Base-by-base conservation (phyloP, 2,113 vertebrate genomes). In the Grallaria varia region DNA sequence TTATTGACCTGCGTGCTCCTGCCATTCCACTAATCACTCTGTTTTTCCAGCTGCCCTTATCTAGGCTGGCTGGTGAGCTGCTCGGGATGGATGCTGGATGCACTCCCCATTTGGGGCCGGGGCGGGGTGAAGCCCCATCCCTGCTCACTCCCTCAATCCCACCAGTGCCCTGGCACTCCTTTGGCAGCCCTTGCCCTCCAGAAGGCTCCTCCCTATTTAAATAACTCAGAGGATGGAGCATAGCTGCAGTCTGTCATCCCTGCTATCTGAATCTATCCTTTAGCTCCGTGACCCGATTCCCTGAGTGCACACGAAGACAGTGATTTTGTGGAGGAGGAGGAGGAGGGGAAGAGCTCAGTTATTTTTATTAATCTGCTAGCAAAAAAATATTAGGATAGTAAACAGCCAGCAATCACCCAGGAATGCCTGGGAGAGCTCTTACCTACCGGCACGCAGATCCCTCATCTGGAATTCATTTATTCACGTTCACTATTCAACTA, bases 401-500 rank as follows among this genome's bases (percentile, higher is more conserved):
- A 55, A 50, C 40, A 94, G 30, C 45, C 59, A 55, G 84, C 52
- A 49, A 69, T 74, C 77, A 74, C 8, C 37, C 1, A 55, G 49
- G 68, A 69, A 68, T 10, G 17, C 45, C 50, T 14, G 31, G 60
- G 85, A 75, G 42, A 55, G 50, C 40, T 84, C 84, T 35, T 4
- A 24, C 28, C 63, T 56, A 40, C 37, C 18, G 10, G 58, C 58
- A 45, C 27, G 75, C 47, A 33, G 67, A 79, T 45, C 47, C 39
- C n/a, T 85, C 96, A 93, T 91, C 94, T 96, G 96, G 91, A 78
- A 79, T 84, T 95, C 59, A 92, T 97, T 96, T 55, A 69, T 80
- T 73, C 63, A 8, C 0, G 1, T 22, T 62, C 56, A 30, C 52
- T 35, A 66, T 68, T 84, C 56, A 91, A 76, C 84, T 58, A n/a